Base-by-base conservation (phyloP, 1,140 invertebrate species). In the Drosophila asahinai region DNA sequence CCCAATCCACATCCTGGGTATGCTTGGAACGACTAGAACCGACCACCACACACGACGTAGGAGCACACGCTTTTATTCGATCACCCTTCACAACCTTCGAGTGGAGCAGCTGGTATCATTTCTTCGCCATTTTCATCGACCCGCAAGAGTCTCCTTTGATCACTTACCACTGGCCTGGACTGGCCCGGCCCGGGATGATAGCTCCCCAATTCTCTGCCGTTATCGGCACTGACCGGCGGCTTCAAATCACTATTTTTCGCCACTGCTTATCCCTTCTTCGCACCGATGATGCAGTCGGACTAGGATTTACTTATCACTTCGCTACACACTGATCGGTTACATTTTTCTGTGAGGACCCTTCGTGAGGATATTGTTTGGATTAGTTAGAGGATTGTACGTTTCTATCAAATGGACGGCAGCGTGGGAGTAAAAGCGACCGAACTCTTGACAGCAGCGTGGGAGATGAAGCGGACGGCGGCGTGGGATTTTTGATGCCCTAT, bases 341-440 rank as follows among this genome's bases (percentile, higher is more conserved):
- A 38, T 52, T 66, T 57, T 17, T 67, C 54, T 77, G 38, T 42
- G 62, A 66, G 54, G 58, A 71, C 49, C 51, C 52, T 72, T 79
- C 52, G 47, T 67, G 40, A 78, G 52, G 67, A 72, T 42, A 43
- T 73, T 40, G 54, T 57, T 57, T 80, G 60, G 64, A 71, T 62
- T 66, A 70, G 86, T 91, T 89, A 15, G 75, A 68, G 12, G 66
- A 84, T 81, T 68, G 55, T 47, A 48, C 77, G 72, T 54, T 47
- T 54, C n/a, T 27, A n/a, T 42, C 11, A 17, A 47, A 65, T 67
- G 15, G 80, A 86, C 76, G 25, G 77, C 83, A 27, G 80, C 83
- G 63, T 36, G 38, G 63, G 63, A 66, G 8, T 5, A 12, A 33
- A 5, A 2, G 2, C 51, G 22, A 12, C 5, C 5, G 11, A 60